Percentiles rank a stretch among this genome's conserved stretches.
Evolutionary conservation across 1,140 invertebrate genomes (phyloP).

Genomic region (Euwallacea similis): DNA sequence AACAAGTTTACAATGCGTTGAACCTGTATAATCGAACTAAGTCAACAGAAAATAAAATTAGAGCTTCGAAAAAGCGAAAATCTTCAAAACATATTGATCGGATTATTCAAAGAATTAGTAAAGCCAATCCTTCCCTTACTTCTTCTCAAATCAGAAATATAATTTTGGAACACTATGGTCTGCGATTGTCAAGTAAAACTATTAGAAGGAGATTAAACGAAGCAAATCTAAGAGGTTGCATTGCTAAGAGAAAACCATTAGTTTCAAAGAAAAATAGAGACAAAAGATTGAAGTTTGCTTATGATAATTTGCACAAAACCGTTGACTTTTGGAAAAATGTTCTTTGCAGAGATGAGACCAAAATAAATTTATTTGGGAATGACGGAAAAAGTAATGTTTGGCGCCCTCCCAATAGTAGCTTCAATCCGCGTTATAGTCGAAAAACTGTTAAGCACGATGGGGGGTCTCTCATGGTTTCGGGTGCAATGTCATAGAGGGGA

Average conservation of each 20-base stretch:
- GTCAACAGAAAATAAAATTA: no score
- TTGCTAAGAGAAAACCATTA: not conserved
- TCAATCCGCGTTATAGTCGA: not conserved
- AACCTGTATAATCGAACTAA: no score
- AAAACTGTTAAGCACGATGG: not conserved
- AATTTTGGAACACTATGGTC: no score
- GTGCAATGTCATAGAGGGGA: not conserved
- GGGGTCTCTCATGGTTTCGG: not conserved
- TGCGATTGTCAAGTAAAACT: no score
- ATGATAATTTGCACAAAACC: not conserved
- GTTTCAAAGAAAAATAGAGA: not conserved
- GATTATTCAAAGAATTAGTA: no score
- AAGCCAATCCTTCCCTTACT: no score
- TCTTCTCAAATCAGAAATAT: no score
- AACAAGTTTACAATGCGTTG: no score
- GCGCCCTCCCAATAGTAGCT: not conserved
- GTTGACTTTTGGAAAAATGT: not conserved
- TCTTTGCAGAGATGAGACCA: not conserved
- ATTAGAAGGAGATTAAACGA: not conserved
- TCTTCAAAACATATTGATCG: no score
- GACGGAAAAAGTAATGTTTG: not conserved
- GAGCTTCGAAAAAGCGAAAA: no score
- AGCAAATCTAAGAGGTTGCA: not conserved
- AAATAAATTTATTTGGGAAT: not conserved
- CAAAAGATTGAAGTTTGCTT: not conserved